Conservation (phyloP, 1,140 invertebrate species). For the Heliconius nattereri region DNA sequence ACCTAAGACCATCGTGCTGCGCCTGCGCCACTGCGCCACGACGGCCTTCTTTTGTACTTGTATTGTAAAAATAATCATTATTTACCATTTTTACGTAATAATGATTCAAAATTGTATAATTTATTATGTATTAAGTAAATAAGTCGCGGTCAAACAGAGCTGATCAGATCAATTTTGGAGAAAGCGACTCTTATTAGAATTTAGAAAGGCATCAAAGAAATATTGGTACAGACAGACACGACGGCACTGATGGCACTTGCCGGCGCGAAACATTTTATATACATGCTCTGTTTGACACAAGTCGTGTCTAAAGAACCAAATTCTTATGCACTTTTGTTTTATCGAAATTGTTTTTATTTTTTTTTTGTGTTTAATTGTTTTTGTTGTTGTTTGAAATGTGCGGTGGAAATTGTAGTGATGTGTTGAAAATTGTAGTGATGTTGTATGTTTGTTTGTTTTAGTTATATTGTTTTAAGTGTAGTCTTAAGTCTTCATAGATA, state of each 20-base stretch:
- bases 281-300: neutral
- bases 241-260: neutral
- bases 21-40: neutral
- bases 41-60: neutral
- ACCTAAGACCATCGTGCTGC: neutral
- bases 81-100: neutral
- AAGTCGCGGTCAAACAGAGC: slow-evolving; percentile 1
- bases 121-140: slow-evolving; percentile 5
- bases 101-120: neutral
- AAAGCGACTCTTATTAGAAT: neutral
- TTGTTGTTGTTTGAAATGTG: neutral
- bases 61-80: neutral
- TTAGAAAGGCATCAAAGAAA: neutral
- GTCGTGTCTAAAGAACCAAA: neutral
- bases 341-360: neutral
- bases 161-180: slow-evolving; percentile 10
- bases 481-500: neutral
- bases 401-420: neutral
- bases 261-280: slow-evolving; percentile 5
- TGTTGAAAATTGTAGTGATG: neutral
- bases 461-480: neutral
- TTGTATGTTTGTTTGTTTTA: neutral
- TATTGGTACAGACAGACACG: slow-evolving; percentile 1
- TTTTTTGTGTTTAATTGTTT: neutral
- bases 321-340: neutral